Conservation (phyloP, 2,113 vertebrate genomes). For the Uria lomvia region DNA sequence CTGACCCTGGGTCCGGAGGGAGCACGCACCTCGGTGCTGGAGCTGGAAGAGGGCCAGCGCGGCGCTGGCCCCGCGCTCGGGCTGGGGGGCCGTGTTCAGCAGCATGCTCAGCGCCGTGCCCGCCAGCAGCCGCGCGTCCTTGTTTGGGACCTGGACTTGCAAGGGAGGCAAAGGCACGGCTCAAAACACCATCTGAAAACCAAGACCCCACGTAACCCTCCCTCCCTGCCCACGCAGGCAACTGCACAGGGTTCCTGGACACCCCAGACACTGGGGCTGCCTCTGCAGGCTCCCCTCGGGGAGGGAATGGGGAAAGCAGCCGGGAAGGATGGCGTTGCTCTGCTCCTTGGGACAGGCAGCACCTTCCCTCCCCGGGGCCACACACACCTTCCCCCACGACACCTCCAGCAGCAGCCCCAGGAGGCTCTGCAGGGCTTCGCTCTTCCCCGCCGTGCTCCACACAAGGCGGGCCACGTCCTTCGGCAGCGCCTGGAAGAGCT, state of each 20-base stretch:
- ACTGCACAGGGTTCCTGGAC: background rate
- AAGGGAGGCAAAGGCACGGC: background rate
- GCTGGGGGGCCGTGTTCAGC: constrained; percentile 74
- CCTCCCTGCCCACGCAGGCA: background rate
- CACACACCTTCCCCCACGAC: constrained; percentile 74
- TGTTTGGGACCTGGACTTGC: constrained; percentile 68
- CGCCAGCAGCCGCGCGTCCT: constrained; percentile 80
- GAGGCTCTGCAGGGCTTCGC: constrained; percentile 65
- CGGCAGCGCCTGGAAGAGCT: constrained; percentile 81
- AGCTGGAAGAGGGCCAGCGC: constrained; percentile 73
- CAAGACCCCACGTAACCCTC: background rate
- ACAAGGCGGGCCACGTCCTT: constrained; percentile 69
- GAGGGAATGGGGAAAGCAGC: background rate
- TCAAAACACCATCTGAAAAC: background rate
- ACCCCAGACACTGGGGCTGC: background rate
- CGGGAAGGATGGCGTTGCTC: rapidly evolving
- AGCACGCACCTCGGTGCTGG: constrained; percentile 32
- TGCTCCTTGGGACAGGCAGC: background rate
- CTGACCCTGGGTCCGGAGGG: rapidly evolving
- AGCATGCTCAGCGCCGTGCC: constrained; percentile 85
- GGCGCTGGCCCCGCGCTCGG: constrained; percentile 60
- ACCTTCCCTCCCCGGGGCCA: background rate
- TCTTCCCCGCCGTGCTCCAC: constrained; percentile 50
- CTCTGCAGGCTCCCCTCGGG: background rate
- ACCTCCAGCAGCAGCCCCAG: constrained; percentile 78